Base-by-base conservation (phyloP, 2,113 vertebrate genomes). In the Zosterops pallidus region DNA sequence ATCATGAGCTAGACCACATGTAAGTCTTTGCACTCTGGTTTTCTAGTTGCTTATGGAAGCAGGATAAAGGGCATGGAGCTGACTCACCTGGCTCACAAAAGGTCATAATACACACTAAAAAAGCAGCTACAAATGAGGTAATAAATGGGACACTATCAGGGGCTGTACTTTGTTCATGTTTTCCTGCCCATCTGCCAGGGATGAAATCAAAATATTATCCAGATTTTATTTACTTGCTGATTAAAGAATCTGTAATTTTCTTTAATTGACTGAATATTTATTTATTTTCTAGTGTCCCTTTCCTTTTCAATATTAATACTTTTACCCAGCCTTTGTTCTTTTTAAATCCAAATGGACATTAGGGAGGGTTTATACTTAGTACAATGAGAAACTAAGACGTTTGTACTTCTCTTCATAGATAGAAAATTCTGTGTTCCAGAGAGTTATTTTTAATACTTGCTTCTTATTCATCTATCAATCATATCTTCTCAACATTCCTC, bases 381-480 rank as follows among this genome's bases (percentile, higher is more conserved):
- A 63, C 25, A 83, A 18, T 7, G 3, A 6, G 12, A 56, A 93
- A 71, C 31, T 78, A 55, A 77, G 69, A 49, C 12, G 31, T n/a
- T 31, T 67, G 6, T 31, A 47, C 28, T 14, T 42, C 35, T 86
- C 53, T 52, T 88, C 55, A 47, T 5, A 60, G 52, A 60, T 5
- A 65, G 5, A 90, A 88, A 86, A 63, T 64, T 80, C 25, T 62
- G 11, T 70, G 28, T 46, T 93, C 37, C 23, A 92, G 9, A 37
- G 33, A 60, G 69, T 57, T 89, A 92, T 84, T 86, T 84, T 95
- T 90, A 93, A 90, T 82, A 56, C 14, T 56, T 93, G 20, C 14
- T 76, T 78, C 41, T 90, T 91, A 82, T 72, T 92, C 31, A 53
- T 41, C 12, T 80, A 41, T 72, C 80, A 90, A 53, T 80, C 65